Base-by-base conservation (phyloP, 92 coral and sea anemone species). In the Epizoanthus illoricatus region DNA sequence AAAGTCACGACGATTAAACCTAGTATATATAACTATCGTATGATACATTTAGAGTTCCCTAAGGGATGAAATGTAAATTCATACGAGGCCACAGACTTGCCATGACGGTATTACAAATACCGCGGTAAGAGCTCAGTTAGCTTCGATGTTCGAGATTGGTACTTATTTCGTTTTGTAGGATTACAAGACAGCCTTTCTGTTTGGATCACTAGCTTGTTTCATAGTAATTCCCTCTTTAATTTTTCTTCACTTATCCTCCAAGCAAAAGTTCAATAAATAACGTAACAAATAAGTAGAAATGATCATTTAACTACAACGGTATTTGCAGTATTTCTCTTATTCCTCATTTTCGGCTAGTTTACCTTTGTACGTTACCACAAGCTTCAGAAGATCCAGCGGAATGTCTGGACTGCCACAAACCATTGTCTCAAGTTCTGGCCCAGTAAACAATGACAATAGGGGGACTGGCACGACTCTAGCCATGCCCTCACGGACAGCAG, bases 361-460 rank as follows among this genome's bases (percentile, higher is more conserved):
- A 65, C 90, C 99, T 76, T 96, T 96, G 83, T 96, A 96, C 58
- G 99, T 93, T 54, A 93, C 97, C 70, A 96, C 99, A 55, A 97
- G 94, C 84, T 96, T 96, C 21, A 96, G 83, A 57, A 96, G 87
- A 79, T 96, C 99, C 88, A 96, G 84, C 11, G 97, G 99, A 69
- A 96, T 96, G 81, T 96, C 99, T 57, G 99, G 99, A 87, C 99
- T 96, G 17, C 99, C 99, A 76, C 99, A 96, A 9, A 96, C 99
- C 99, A 96, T 96, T 19, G 98, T 94, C 74, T 96, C 99, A 66
- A 96, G 88, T 81, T 93, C 99, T 2, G 93, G 98, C 16, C 99
- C 99, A 76, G 98, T 96, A 80, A 96, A 96, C 47, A 96, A 86
- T 36, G 99, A 96, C 47, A 96, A 87, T 59, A 96, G 83, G 33